These are phyloP conservation scores for Tachypleus tridentatus DNA, from an alignment of 1,140 invertebrate genomes.

Conservation along the genomic window DNA sequence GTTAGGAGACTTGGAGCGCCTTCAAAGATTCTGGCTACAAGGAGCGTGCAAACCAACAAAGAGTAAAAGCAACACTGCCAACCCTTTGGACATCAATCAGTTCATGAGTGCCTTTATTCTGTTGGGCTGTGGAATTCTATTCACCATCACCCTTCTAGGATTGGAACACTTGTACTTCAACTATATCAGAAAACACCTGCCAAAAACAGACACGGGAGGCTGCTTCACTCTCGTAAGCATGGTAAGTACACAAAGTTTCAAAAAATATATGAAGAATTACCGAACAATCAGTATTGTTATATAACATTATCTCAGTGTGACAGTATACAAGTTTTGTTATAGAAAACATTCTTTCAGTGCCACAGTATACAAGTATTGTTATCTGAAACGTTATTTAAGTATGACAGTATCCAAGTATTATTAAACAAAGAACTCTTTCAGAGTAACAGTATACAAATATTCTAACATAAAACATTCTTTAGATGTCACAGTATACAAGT, in stretches of 20 bases:
- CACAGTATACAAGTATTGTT: too few relatives aligned
- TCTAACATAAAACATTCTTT: too few relatives aligned
- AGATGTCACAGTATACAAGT: too few relatives aligned
- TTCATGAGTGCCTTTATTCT: constrained; percentile 96
- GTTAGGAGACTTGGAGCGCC: constrained; percentile 74
- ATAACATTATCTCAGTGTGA: too few relatives aligned
- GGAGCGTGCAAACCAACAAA: constrained; percentile 88
- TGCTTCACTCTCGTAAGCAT: constrained; percentile 84
- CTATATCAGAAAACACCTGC: constrained; percentile 68
- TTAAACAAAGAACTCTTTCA: too few relatives aligned
- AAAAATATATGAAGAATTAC: too few relatives aligned
- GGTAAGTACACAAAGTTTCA: constrained; percentile 36
- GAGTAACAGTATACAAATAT: too few relatives aligned
- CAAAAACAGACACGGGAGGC: constrained; percentile 54
- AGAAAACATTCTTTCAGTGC: too few relatives aligned
- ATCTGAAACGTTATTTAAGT: too few relatives aligned
- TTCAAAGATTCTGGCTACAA: constrained; percentile 93
- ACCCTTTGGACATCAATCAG: constrained; percentile 89
- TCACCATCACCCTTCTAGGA: constrained; percentile 68
- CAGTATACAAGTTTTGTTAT: too few relatives aligned
- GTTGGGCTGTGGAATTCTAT: constrained; percentile 79
- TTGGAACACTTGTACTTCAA: constrained; percentile 89
- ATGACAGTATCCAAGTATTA: too few relatives aligned
- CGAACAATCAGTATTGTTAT: too few relatives aligned
- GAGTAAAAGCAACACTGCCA: constrained; percentile 55